A percentile compares a stretch with the other conserved stretches of the same genome.
Conservation (phyloP, 1,140 invertebrate genomes). For the Zophobas atratus region DNA sequence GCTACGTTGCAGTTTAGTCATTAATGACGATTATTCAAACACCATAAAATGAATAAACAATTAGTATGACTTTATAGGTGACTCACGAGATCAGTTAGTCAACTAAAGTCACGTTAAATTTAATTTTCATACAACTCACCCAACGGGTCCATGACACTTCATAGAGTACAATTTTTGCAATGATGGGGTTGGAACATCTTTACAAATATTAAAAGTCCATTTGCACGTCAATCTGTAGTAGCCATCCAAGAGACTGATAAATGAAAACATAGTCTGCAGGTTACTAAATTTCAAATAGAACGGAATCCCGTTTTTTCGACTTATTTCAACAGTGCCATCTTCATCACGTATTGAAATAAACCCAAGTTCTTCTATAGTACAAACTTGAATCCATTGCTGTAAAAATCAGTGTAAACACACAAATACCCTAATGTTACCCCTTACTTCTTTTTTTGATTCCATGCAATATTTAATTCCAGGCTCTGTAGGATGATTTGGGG, state of each 20-base stretch:
- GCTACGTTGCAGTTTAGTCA: too few species aligned
- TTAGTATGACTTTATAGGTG: too few species aligned
- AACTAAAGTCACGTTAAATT: too few species aligned
- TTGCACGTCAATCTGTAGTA: constrained; percentile 91
- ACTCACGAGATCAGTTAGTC: too few species aligned
- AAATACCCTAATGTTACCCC: constrained; percentile 16
- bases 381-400: constrained; percentile 80
- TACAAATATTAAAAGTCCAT: constrained; percentile 92
- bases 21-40: too few species aligned
- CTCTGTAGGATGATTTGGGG: constrained; percentile 78
- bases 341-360: constrained; percentile 80
- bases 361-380: constrained; percentile 87
- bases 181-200: constrained; percentile 83
- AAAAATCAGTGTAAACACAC: constrained; percentile 43
- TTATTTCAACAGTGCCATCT: constrained; percentile 83
- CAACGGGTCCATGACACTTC: constrained; percentile 92
- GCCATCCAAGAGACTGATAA: constrained; percentile 88
- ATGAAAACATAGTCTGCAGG: constrained; percentile 78
- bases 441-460: constrained; percentile 75
- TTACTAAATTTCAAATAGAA: constrained; percentile 80
- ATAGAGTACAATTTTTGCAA: constrained; percentile 79
- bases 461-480: constrained; percentile 78
- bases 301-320: constrained; percentile 83
- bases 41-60: too few species aligned
- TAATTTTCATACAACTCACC: constrained; percentile 55